Percentiles rank a stretch among this genome's conserved stretches.
Evolutionary conservation across 1,140 invertebrate genomes (phyloP).

Genomic region (Paralvinella palmiformis): DNA sequence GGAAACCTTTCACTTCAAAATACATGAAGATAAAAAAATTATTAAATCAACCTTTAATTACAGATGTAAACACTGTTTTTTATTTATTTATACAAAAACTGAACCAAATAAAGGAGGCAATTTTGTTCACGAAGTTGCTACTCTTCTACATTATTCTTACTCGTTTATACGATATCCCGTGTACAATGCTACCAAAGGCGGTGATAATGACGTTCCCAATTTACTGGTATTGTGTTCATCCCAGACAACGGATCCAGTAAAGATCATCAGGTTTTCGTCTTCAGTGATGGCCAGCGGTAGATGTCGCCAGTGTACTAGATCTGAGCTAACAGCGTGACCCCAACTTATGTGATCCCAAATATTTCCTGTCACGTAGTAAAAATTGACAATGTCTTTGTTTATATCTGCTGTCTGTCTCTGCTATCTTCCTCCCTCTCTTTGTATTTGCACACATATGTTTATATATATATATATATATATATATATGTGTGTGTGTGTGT

Average conservation of each 20-base stretch:
- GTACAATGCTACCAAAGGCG: background rate
- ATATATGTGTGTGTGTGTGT: too few species aligned
- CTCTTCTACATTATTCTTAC: background rate
- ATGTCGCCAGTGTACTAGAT: background rate
- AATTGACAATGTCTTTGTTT: too few species aligned
- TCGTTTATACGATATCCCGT: background rate
- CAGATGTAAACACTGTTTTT: background rate
- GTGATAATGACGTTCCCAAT: background rate
- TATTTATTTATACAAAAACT: background rate
- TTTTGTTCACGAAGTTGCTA: background rate
- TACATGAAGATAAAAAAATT: background rate
- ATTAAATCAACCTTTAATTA: background rate
- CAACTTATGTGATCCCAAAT: background rate
- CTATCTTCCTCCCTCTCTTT: too few species aligned
- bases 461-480: too few species aligned
- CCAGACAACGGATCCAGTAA: background rate
- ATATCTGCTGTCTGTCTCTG: too few species aligned
- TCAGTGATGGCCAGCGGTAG: background rate
- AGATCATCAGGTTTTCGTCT: background rate
- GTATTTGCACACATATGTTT: too few species aligned
- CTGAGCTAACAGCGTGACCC: background rate
- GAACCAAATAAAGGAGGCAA: background rate
- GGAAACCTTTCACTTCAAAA: background rate
- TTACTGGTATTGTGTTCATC: background rate
- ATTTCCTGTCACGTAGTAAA: too few species aligned